Evolutionary conservation across 1,140 invertebrate species (phyloP).

Genomic region (Gryon sp.): DNA sequence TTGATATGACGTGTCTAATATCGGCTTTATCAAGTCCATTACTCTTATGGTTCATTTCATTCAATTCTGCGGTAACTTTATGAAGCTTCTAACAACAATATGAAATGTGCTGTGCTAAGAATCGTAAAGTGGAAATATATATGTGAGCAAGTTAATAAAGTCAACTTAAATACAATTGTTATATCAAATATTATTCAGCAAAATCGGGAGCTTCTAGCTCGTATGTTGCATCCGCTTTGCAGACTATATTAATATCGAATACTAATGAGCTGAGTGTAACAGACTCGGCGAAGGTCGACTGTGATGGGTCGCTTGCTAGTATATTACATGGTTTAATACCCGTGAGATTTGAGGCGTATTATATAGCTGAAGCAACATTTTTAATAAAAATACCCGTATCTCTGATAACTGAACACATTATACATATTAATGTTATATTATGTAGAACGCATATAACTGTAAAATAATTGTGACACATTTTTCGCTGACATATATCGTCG

Average conservation of each 20-base stretch:
- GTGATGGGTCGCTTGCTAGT: constrained; percentile 19
- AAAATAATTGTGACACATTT: no score
- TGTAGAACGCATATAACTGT: constrained; percentile 30
- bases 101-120: neutral
- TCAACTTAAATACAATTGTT: constrained; percentile 23
- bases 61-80: neutral
- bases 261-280: constrained; percentile 38
- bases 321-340: no score
- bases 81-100: constrained; percentile 2
- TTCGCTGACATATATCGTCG: no score
- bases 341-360: no score
- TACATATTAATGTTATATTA: no score
- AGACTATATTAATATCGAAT: constrained; percentile 49
- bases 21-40: neutral
- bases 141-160: constrained; percentile 20
- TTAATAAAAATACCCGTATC: neutral
- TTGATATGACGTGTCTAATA: constrained; percentile 29
- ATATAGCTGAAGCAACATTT: no score
- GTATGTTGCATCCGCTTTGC: constrained; percentile 15
- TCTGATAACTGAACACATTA: neutral
- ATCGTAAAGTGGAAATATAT: neutral
- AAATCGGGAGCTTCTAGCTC: no score
- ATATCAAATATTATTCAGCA: no score
- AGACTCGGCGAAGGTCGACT: constrained; percentile 26
- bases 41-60: neutral